Conservation (phyloP, 2,797 vertebrate genomes). For the Betta splendens region DNA sequence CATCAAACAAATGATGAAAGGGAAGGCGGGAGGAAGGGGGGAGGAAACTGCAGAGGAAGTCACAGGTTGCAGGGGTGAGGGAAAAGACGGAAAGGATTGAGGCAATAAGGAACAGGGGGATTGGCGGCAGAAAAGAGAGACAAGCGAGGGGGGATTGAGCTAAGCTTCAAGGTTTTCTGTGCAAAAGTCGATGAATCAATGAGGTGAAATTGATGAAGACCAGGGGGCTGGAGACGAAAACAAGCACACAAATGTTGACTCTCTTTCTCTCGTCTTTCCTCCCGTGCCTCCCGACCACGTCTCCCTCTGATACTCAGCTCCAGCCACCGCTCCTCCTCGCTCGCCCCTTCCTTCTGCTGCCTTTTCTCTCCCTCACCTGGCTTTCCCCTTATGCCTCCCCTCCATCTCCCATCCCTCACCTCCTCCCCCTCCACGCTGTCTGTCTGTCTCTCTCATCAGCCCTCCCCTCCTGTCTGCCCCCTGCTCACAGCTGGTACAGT, state of each 20-base stretch:
- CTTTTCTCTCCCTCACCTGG: slow-evolving; percentile 53
- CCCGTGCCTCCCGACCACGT: slow-evolving; percentile 60
- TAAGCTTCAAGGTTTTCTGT: slow-evolving; percentile 62
- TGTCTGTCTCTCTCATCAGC: slow-evolving; percentile 45
- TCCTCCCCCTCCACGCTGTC: slow-evolving; percentile 34
- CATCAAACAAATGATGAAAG: slow-evolving; percentile 69
- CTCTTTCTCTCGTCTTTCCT: slow-evolving; percentile 66
- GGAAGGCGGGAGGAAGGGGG: slow-evolving; percentile 35
- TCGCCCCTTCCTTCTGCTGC: slow-evolving; percentile 39
- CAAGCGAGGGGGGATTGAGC: slow-evolving; percentile 36
- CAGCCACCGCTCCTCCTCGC: slow-evolving; percentile 21
- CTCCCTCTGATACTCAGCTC: slow-evolving; percentile 62
- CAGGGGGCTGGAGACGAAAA: slow-evolving; percentile 55
- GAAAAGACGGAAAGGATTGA: slow-evolving; percentile 62
- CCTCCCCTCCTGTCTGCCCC: slow-evolving; percentile 32
- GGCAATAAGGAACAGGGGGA: slow-evolving; percentile 57
- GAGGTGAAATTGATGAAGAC: slow-evolving; percentile 72
- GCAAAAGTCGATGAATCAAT: slow-evolving; percentile 70
- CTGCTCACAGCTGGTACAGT: slow-evolving; percentile 75
- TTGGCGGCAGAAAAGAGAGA: slow-evolving; percentile 53
- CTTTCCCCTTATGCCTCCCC: slow-evolving; percentile 34
- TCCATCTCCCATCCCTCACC: slow-evolving; percentile 44
- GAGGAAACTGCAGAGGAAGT: slow-evolving; percentile 59
- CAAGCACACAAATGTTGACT: slow-evolving; percentile 71
- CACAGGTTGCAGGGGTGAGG: slow-evolving; percentile 70